These are phyloP conservation scores for Vimba vimba DNA, from an alignment of 2,113 vertebrate genomes.

Conservation along the genomic window DNA sequence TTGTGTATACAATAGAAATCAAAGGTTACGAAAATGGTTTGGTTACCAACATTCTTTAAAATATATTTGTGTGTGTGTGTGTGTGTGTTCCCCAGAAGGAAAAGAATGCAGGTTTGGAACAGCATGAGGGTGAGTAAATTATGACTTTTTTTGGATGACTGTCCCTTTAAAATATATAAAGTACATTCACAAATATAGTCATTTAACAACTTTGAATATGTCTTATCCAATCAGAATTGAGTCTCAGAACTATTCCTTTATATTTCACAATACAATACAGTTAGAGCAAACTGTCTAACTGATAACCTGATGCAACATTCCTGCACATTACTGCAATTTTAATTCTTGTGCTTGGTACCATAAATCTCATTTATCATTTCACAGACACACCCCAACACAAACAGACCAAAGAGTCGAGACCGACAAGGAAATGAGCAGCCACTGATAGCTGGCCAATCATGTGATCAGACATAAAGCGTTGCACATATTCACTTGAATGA, in stretches of 20 bases:
- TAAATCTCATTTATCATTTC: conserved; percentile 13
- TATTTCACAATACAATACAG: conserved; percentile 12
- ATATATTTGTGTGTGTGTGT: no score
- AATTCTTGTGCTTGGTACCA: neutral
- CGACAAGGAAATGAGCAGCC: neutral
- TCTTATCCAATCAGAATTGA: neutral
- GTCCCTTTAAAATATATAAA: neutral
- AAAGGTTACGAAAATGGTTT: neutral
- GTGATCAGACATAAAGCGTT: conserved; percentile 25
- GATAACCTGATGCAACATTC: conserved; percentile 14
- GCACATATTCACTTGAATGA: conserved; percentile 44
- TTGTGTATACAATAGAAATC: neutral
- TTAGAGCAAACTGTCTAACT: neutral
- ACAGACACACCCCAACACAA: conserved; percentile 24
- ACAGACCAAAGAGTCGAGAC: neutral
- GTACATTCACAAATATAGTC: neutral
- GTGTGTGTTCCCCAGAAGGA: neutral
- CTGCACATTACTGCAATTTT: neutral
- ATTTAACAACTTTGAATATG: neutral
- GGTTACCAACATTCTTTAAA: neutral
- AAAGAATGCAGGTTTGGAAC: neutral
- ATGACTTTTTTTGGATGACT: neutral
- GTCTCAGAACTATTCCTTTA: neutral
- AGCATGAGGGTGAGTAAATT: neutral
- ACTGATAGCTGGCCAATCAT: conserved; percentile 8